A percentile compares a stretch with the other conserved stretches of the same genome.
Conservation (phyloP, 2,113 vertebrate species). For the Grus americana region DNA sequence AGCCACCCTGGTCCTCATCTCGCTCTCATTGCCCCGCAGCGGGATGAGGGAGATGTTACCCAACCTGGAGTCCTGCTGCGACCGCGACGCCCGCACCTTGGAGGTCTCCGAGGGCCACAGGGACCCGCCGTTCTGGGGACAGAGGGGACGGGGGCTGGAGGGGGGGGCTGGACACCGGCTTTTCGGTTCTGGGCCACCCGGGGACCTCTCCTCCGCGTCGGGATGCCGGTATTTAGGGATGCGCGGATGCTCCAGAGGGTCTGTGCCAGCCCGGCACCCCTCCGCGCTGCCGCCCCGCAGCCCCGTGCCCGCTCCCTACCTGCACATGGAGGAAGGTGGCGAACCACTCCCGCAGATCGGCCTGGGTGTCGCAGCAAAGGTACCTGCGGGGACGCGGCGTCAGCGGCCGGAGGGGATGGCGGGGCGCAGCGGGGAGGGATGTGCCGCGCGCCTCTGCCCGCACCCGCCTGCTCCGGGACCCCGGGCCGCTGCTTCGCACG, state of each 20-base stretch:
- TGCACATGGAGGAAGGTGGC: slow-evolving; percentile 89
- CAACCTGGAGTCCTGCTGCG: slow-evolving; percentile 78
- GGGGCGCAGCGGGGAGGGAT: not conserved
- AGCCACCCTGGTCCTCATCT: slow-evolving; percentile 95
- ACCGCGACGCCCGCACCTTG: slow-evolving; percentile 65
- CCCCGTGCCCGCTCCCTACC: slow-evolving; percentile 66
- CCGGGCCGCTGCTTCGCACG: not conserved
- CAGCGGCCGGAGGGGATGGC: not conserved
- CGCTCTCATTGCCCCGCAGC: slow-evolving; percentile 90
- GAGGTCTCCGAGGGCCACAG: slow-evolving; percentile 86
- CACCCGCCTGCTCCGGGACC: no score
- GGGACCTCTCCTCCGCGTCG: not conserved
- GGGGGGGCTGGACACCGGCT: rapidly evolving
- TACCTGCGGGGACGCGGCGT: slow-evolving; percentile 76
- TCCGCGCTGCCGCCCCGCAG: not conserved
- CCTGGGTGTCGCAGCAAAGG: slow-evolving; percentile 88
- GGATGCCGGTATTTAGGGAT: no score
- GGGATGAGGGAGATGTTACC: slow-evolving; percentile 93
- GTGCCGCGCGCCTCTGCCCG: no score
- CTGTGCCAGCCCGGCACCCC: not conserved
- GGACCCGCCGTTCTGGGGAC: slow-evolving; percentile 74
- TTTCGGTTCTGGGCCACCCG: not conserved
- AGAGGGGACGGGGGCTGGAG: not conserved
- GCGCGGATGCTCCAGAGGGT: no score
- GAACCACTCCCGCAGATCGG: slow-evolving; percentile 91